Evolutionary conservation across 2,888 invertebrate genomes (phyloP).

Genomic region (Ochropacha duplaris): DNA sequence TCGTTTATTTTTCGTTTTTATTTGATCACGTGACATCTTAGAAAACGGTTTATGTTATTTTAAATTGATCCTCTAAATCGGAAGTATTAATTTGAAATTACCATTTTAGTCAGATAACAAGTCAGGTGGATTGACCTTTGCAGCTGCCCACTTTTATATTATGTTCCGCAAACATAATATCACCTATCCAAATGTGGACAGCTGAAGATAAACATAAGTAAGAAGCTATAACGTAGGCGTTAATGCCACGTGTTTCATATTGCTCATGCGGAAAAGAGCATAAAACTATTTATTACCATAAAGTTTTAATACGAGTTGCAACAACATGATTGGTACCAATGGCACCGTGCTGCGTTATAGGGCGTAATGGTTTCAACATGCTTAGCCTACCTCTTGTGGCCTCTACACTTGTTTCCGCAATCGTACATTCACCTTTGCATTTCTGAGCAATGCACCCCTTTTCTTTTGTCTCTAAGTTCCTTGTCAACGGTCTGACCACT

Average conservation of each 20-base stretch:
- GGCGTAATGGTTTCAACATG: slow-evolving; percentile 61
- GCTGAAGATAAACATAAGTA: slow-evolving; percentile 25
- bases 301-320: slow-evolving; percentile 21
- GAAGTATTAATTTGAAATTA: neutral
- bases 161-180: slow-evolving; percentile 54
- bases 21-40: neutral
- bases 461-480: slow-evolving; percentile 15
- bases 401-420: slow-evolving; percentile 67
- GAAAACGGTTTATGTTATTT: neutral
- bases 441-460: slow-evolving; percentile 36
- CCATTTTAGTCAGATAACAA: neutral
- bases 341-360: slow-evolving; percentile 45
- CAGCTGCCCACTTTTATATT: slow-evolving; percentile 41
- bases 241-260: slow-evolving; percentile 17
- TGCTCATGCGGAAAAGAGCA: slow-evolving; percentile 38
- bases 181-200: slow-evolving; percentile 26
- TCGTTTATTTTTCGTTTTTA: neutral
- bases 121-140: slow-evolving; percentile 36
- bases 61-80: neutral
- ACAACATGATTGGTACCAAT: neutral
- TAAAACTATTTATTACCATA: slow-evolving; percentile 27
- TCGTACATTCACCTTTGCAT: slow-evolving; percentile 70
- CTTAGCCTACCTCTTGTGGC: slow-evolving; percentile 40
- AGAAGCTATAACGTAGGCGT: slow-evolving; percentile 22
- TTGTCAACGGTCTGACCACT: neutral